Conservation (phyloP, 2,888 invertebrate species). For the Pegoplata infirma region DNA sequence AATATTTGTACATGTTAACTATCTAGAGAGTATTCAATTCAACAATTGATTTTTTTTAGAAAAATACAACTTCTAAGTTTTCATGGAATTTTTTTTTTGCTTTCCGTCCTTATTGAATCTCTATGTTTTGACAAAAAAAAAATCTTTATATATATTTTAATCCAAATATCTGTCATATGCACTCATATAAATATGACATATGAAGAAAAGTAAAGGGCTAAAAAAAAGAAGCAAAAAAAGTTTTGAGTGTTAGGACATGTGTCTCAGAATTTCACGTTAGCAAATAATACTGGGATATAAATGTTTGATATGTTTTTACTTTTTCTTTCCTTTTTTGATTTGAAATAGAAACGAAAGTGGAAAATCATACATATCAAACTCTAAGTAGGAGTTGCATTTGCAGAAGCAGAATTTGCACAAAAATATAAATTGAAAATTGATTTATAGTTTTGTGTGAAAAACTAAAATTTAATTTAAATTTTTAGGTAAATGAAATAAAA, state of each 20-base stretch:
- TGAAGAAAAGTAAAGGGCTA: too few relatives aligned
- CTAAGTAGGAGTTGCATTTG: too few relatives aligned
- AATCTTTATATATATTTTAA: slow-evolving; percentile 32
- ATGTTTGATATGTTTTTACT: slow-evolving; percentile 14
- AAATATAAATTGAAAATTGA: too few relatives aligned
- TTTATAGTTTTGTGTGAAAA: too few relatives aligned
- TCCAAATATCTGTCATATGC: slow-evolving; percentile 42
- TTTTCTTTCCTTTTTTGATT: too few relatives aligned
- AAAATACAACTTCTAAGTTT: background rate
- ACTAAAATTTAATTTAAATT: too few relatives aligned
- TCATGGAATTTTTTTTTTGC: background rate
- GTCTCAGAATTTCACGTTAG: slow-evolving; percentile 27
- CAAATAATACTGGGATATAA: too few relatives aligned
- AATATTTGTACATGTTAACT: slow-evolving; percentile 54
- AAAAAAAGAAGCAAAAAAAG: too few relatives aligned
- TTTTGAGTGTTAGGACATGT: slow-evolving; percentile 30
- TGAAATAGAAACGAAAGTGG: background rate
- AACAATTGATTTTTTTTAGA: slow-evolving; percentile 53
- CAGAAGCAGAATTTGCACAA: too few relatives aligned
- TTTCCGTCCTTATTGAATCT: slow-evolving; percentile 30
- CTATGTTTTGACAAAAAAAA: slow-evolving; percentile 8
- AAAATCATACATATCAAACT: too few relatives aligned
- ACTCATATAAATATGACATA: slow-evolving; percentile 20
- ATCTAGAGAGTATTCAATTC: slow-evolving; percentile 50
- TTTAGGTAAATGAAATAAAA: too few relatives aligned